Evolutionary conservation across 2,113 vertebrate species (phyloP).

Genomic region (Psammodynastes pulverulentus): DNA sequence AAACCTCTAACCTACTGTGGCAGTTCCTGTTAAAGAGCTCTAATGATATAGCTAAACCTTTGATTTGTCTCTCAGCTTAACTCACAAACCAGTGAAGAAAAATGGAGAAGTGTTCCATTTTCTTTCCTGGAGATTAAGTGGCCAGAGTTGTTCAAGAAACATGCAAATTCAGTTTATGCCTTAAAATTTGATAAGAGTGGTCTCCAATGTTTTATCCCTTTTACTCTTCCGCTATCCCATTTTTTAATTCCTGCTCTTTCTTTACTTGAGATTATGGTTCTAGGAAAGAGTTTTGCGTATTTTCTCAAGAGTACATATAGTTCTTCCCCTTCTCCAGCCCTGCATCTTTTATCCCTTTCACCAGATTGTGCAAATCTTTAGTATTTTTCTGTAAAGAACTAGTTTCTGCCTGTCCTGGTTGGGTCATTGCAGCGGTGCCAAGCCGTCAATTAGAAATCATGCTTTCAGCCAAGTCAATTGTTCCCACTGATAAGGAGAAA

Average conservation of each 20-base stretch:
- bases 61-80: neutral
- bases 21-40: neutral
- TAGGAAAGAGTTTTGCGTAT: neutral
- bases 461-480: neutral
- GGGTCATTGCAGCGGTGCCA: fast-evolving
- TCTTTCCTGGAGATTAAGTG: neutral
- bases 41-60: neutral
- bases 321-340: neutral
- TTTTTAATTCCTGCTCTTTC: neutral
- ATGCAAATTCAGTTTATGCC: neutral
- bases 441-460: fast-evolving
- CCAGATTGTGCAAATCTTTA: fast-evolving
- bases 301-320: neutral
- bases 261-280: neutral
- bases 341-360: neutral
- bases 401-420: fast-evolving
- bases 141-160: neutral
- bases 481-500: fast-evolving
- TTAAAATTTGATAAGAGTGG: neutral
- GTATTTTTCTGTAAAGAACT: neutral
- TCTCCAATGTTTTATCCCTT: neutral
- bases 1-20: fast-evolving
- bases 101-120: neutral
- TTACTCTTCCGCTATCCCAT: neutral
- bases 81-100: neutral